Base-by-base conservation (phyloP, 1,140 invertebrate species). In the Acromyrmex echinatior region DNA sequence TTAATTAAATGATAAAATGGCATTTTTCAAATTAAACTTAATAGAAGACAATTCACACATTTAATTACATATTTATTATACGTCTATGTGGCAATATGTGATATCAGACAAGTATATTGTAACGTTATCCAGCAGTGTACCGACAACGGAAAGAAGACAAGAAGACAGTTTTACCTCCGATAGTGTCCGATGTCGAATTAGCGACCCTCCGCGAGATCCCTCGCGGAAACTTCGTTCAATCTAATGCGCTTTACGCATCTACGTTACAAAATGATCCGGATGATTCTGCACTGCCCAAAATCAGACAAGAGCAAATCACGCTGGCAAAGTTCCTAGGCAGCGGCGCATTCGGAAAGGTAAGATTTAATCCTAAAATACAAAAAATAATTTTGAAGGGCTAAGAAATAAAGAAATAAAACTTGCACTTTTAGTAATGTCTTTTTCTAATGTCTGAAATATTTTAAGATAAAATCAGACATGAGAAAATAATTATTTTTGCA, bases 331-430 rank as follows among this genome's bases (percentile, higher is more conserved):
- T 99, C 92, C 95, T 99, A 58, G 99, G 99, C 0, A 98, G 98
- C 86, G 99, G 99, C 1, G 98, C 98, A n/a, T 99, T 99, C 93
- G 99, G 99, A 3, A 98, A 99, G 95, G 99, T 95, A 88, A 86
- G 39, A 63, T 35, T 3, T 66, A 63, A 35, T 85, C 77, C 58
- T 49, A 60, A 2, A 25, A 31, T 71, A 51, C 6, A 16, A 2
- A 45, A 51, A 73, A 18, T 31, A 31, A 53, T 73, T 53, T 68
- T 68, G 0, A 5, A 31, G 16, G 7, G 4, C 2, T 1, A 49
- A 51, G 10, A 45, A 9, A 65, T 35, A 68, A 68, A 45, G 39
- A 45, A 28, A 49, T 51, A 0, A 49, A 70, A n/a, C 3, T 14
- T 7, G 3, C 12, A 28, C 2, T 25, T 49, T 70, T 6, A 25